Evolutionary conservation across 2,797 vertebrate genomes (phyloP).

Genomic region (Neosilurus hyrtlii): DNA sequence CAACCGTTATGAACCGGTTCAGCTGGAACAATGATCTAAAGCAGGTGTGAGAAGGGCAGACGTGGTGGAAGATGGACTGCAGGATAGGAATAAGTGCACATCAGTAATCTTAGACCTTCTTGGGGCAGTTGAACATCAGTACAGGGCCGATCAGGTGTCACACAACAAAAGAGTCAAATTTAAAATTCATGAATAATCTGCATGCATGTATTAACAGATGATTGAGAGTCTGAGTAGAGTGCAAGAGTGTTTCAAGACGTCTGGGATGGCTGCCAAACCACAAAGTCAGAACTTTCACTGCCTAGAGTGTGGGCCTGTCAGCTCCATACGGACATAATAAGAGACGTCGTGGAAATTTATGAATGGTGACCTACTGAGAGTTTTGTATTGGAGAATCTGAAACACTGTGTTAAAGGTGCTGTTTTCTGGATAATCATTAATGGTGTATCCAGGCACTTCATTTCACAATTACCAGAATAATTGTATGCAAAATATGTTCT

Average conservation of each 20-base stretch:
- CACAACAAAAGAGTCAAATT: conserved; percentile 31
- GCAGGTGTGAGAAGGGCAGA: conserved; percentile 67
- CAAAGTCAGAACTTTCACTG: conserved; percentile 28
- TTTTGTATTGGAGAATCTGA: not conserved
- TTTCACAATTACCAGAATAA: not conserved
- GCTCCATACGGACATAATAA: conserved; percentile 5
- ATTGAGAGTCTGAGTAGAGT: conserved; percentile 5
- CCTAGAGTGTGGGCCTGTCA: conserved; percentile 30
- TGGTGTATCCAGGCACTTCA: not conserved
- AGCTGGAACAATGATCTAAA: conserved; percentile 57
- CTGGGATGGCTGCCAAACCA: conserved; percentile 29
- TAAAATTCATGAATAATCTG: conserved; percentile 52
- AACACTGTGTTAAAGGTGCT: not conserved
- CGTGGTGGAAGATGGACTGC: conserved; percentile 44
- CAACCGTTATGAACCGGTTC: conserved; percentile 60
- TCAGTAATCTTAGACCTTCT: conserved; percentile 48
- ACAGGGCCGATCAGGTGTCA: conserved; percentile 65
- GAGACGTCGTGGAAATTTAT: conserved; percentile 5
- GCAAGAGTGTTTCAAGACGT: conserved; percentile 29
- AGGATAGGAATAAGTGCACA: conserved; percentile 49
- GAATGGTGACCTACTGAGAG: not conserved
- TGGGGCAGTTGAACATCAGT: conserved; percentile 54
- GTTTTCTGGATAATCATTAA: not conserved
- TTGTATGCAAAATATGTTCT: no score
- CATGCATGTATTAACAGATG: conserved; percentile 22